Evolutionary conservation across 2,888 invertebrate species (phyloP), one percentile per base, ranked within the genome.

Genomic region (Acronicta leporina): DNA sequence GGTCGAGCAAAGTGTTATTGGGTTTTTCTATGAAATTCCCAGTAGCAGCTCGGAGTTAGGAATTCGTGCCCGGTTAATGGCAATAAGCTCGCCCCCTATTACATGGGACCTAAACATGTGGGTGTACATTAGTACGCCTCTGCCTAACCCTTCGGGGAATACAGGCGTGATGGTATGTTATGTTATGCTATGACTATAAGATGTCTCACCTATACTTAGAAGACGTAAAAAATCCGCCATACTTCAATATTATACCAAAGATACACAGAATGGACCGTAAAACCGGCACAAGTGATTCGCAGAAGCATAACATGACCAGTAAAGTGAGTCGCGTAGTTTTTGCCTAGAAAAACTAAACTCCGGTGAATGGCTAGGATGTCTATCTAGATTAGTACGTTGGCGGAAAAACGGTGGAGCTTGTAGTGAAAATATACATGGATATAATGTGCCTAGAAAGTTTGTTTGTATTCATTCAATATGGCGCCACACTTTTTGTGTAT

Each of bases 351-450:
- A 84, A 79, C 77, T 63, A 56, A 79, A 68, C 81, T 80, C 80
- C 82, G 81, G 84, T 80, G 78, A 81, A 81, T 79, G 64, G 61
- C 63, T 63, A 71, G 82, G 80, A 75, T 75, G 71, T 66, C 67
- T 75, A 84, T 84, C 78, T 84, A 68, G 85, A 84, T 81, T 86
- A 86, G 85, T 72, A 72, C 67, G 40, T 10, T 8, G 40, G 8
- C 13, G 20, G 54, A 69, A 73, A 69, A 69, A 62, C 40, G 25
- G 25, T n/a, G 3, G 33, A 33, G 49, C 52, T 15, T 33, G n/a
- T 15, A 20, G 42, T 20, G 25, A 14, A 9, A 42, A 13, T 9
- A 38, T 38, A 14, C 20, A 38, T n/a, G 5, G 6, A 35, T 35
- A 13, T 13, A 35, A 5, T 5, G 13, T 11, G 13, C 13, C 11